Percentiles rank a stretch among this genome's conserved stretches.
Conservation (phyloP, 2,888 invertebrate species). For the Melanchra persicariae region DNA sequence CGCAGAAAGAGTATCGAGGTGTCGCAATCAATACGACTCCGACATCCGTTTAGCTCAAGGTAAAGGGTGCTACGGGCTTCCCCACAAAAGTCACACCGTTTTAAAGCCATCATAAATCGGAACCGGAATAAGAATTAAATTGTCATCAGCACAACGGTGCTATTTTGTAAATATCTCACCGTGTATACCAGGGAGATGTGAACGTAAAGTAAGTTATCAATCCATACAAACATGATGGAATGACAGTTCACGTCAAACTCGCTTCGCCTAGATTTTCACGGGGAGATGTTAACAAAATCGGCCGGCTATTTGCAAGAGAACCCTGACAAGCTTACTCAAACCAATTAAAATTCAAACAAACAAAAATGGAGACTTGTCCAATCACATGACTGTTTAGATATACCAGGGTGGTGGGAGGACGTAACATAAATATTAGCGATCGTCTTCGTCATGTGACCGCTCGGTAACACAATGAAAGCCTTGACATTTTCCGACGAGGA, state of each 20-base stretch:
- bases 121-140: constrained; percentile 21
- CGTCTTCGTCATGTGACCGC: constrained; percentile 70
- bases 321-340: constrained; percentile 15
- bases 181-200: no score
- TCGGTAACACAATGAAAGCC: constrained; percentile 73
- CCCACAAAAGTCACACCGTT: constrained; percentile 3
- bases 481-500: constrained; percentile 79
- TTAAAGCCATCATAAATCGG: constrained; percentile 13
- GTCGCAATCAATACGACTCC: not conserved
- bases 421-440: constrained; percentile 66
- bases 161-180: no score
- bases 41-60: constrained; percentile 37
- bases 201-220: no score
- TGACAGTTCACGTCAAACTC: no score
- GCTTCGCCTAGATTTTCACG: no score
- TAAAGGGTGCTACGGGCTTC: constrained; percentile 15
- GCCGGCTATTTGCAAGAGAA: constrained; percentile 2
- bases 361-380: constrained; percentile 36
- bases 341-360: constrained; percentile 58
- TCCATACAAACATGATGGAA: no score
- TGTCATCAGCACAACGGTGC: not conserved
- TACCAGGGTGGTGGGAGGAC: constrained; percentile 56
- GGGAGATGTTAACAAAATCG: no score
- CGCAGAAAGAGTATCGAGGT: not conserved
- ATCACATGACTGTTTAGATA: constrained; percentile 60